A percentile compares a stretch with the other conserved stretches of the same genome.
These are phyloP conservation scores for Arvicanthis niloticus DNA, from an alignment of 2,113 vertebrate genomes.

Conservation along the genomic window DNA sequence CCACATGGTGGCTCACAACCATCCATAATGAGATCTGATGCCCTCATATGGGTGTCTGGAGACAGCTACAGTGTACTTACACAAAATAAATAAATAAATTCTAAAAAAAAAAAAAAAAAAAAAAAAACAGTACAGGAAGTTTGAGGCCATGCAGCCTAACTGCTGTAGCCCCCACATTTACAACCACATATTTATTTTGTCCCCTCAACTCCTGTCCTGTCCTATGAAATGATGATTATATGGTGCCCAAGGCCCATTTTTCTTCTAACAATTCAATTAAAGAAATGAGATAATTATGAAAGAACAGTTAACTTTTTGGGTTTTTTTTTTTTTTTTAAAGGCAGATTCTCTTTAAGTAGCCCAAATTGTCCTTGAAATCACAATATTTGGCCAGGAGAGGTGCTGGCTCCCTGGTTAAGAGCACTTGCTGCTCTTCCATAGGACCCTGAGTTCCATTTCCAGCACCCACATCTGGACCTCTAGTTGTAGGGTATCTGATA, in stretches of 20 bases:
- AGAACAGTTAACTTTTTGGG: not conserved
- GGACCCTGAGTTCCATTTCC: not conserved
- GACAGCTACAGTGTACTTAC: too few species aligned
- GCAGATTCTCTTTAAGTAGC: not conserved
- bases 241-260: not conserved
- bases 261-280: slow-evolving; percentile 9
- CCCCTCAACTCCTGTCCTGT: not conserved
- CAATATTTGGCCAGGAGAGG: not conserved
- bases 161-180: not conserved
- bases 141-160: not conserved
- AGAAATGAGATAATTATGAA: slow-evolving; percentile 53
- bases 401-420: not conserved
- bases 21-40: too few species aligned
- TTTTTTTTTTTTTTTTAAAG: not conserved
- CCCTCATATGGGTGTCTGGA: too few species aligned
- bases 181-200: not conserved
- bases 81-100: too few species aligned
- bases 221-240: not conserved
- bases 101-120: slow-evolving; percentile 56
- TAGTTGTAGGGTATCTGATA: not conserved
- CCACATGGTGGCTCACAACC: too few species aligned
- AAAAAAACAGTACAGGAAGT: not conserved
- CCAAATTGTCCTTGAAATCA: not conserved
- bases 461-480: not conserved
- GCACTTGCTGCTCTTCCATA: not conserved